Base-by-base conservation (phyloP, 2,797 vertebrate species). In the Tachyglossus aculeatus region DNA sequence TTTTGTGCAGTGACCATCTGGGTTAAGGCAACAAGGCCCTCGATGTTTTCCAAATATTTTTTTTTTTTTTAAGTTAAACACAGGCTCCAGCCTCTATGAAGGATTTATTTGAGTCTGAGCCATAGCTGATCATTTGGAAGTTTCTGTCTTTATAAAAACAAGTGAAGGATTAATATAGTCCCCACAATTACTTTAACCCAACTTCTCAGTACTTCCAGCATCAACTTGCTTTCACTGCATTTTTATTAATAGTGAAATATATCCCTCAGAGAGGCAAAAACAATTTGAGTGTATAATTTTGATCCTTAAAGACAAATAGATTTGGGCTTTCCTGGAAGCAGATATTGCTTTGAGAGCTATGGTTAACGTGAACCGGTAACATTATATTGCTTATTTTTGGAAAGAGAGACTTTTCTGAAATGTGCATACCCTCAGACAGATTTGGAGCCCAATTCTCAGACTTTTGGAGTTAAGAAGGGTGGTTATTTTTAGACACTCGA, bases 361-460 rank as follows among this genome's bases (percentile, higher is more conserved):
- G 22, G 34, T 50, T n/a, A 51, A 25, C 18, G 19, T 19, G 72
- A 71, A 18, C 29, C 43, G 27, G 4, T 0, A 14, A 21, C 37
- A 80, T 25, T 25, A 5, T 56, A 36, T 56, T 81, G 32, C 54
- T 74, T 67, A 41, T 52, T 61, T 47, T 78, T 70, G 52, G 34
- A 43, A 24, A 15, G 44, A 47, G 69, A 12, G 65, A 2, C 1
- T 8, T 11, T 29, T 19, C 40, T 59, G 34, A 48, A 57, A 45
- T 6, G 47, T 59, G 13, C 36, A 63, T 2, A 0, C 45, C 44
- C 53, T 52, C 60, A 48, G 58, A 56, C 80, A 32, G 19, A 21
- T n/a, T 48, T 44, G 54, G 18, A 64, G n/a, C 29, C 64, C 59
- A 54, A 2, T 37, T 41, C 34, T 4, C 24, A 34, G 37, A 14